Evolutionary conservation across 2,888 invertebrate genomes (phyloP), one percentile per base, ranked within the genome.

Genomic region (Pachliopta kotzebuea): DNA sequence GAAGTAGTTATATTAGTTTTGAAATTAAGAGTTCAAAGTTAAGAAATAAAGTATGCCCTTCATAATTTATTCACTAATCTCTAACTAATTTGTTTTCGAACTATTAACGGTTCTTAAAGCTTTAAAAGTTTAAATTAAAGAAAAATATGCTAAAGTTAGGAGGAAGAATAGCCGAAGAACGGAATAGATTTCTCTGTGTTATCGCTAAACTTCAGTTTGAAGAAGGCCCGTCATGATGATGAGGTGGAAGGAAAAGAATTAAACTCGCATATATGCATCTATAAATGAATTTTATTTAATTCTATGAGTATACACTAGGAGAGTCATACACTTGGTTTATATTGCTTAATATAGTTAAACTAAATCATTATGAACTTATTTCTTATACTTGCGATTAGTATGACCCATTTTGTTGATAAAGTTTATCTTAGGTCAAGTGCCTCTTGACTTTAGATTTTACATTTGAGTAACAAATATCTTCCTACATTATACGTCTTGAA

Each of bases 361-460:
- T 2, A 42, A n/a, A n/a, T 6, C 4, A 6, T 45, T 45, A 45
- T 45, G n/a, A 24, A 24, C 53, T 11, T 53, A 18, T 11, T 8
- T 23, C 24, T 4, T 11, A 21, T 21, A n/a, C 8, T 21, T 20
- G 49, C 49, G 14, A 63, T 31, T n/a, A 31, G 54, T 64, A 31
- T 60, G 55, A 31, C 63, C 54, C 42, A 63, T 23, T 50, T 63
- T 53, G 4, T 37, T 23, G 65, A 63, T 65, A 68, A 53, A 29
- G n/a, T 24, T 68, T 68, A 68, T 68, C 69, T 42, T 11, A 62
- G 63, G 49, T 60, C 65, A 65, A 62, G 67, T 66, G 69, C 68
- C 69, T 67, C 65, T 68, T 70, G 70, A 69, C 70, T 62, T 67
- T 61, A 61, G 53, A 50, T 18, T n/a, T 45, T n/a, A n/a, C 6